Base-by-base conservation (phyloP, 30 jellyfish, hydroid and myxozoan species). In the Cassiopea xamachana region DNA sequence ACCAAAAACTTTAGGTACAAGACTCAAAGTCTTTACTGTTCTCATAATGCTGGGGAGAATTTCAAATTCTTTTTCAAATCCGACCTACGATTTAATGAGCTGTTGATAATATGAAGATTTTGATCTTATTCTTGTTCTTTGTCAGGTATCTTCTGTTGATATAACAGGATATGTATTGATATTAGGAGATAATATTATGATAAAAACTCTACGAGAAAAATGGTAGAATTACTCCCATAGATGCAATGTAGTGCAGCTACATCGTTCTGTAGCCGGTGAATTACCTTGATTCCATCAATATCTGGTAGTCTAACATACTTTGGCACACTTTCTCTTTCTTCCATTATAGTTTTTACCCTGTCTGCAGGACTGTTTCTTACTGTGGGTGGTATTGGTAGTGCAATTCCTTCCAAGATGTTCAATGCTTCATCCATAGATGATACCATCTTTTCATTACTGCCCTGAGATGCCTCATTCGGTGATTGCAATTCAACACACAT, bases 1-100 rank as follows among this genome's bases (percentile, higher is more conserved):
- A 91, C 97, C 97, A 69, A 83, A 91, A 1, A 91, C 71, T 51
- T 58, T 77, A 2, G 97, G 97, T n/a, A 64, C 71, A 51, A 84
- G 60, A 84, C 97, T 91, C 55, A 91, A 58, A 10, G 93, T 91
- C 46, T 77, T 83, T 4, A 83, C 44, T 43, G 81, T 83, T 78
- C 88, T 75, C 70, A 27, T 75, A 48, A 75, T 69, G 1, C 97
- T 91, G 68, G 97, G 91, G 15, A 84, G 77, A 14, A 91, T 1
- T 68, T 91, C 93, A 6, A 91, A 76, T 68, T 84, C 82, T 39
- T 50, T 84, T 55, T 80, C 91, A 55, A 58, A 61, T 13, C 97
- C 97, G 77, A 77, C 91, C 97, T 91, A 72, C 17, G 60, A 49
- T 51, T 13, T 46, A 55, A 3, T 55, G 16, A 46, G 6, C 9